Conservation (phyloP, 2,113 vertebrate genomes). For the Phoenicopterus ruber region DNA sequence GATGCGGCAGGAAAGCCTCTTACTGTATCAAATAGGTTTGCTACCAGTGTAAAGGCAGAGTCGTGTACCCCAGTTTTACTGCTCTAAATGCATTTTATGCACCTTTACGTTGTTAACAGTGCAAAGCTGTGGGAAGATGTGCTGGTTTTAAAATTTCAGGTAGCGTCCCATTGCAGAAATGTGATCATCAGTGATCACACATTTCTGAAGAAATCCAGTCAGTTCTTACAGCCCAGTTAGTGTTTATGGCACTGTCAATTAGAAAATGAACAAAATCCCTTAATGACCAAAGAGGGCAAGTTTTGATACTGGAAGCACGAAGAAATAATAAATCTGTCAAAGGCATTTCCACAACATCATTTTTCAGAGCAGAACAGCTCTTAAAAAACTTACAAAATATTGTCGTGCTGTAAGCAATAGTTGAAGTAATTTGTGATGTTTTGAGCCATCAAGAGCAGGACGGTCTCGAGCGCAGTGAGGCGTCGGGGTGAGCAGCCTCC, state of each 20-base stretch:
- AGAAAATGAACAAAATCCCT: not conserved
- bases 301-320: not conserved
- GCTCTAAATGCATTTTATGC: not conserved
- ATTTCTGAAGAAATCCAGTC: not conserved
- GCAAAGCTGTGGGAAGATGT: not conserved
- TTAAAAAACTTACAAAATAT: not conserved
- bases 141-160: not conserved
- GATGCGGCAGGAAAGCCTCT: not conserved
- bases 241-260: not conserved
- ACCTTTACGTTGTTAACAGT: not conserved
- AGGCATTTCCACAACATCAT: not conserved
- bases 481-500: not conserved
- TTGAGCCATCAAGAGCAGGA: not conserved
- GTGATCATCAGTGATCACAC: not conserved
- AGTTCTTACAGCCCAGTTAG: not conserved
- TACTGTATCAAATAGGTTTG: not conserved
- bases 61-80: not conserved
- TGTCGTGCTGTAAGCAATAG: not conserved
- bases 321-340: not conserved
- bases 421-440: not conserved
- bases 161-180: not conserved
- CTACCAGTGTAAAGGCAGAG: not conserved
- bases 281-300: not conserved
- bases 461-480: accelerated
- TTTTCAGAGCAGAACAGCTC: not conserved